phyloP scores from a whole-genome alignment of 1,140 invertebrate species.

The Drosophila jambulina region DNA sequence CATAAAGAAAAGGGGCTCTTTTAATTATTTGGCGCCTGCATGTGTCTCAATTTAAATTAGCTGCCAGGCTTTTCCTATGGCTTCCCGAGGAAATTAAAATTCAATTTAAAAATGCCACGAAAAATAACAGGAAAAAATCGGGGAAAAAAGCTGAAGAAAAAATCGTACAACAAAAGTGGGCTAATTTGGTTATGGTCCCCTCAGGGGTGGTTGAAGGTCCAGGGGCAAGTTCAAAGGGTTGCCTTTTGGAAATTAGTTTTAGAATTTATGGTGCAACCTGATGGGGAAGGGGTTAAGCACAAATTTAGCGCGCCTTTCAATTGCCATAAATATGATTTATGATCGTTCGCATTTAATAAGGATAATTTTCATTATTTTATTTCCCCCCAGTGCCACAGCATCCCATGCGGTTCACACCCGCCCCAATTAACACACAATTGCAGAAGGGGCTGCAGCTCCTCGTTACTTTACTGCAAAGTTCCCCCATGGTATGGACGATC shows the following conservation, averaged over 20 bases:
- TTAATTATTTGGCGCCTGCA: slow-evolving; percentile 82
- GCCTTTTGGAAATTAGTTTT: slow-evolving; percentile 72
- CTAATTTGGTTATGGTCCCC: slow-evolving; percentile 65
- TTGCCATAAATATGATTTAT: slow-evolving; percentile 84
- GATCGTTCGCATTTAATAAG: slow-evolving; percentile 75
- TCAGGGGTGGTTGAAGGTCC: slow-evolving; percentile 31
- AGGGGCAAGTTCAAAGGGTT: slow-evolving; percentile 72
- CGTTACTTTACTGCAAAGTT: background rate
- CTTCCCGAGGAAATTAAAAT: slow-evolving; percentile 71
- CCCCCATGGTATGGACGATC: background rate
- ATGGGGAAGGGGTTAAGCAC: background rate
- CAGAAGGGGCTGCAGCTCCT: slow-evolving; percentile 25
- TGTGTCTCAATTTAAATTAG: slow-evolving; percentile 84
- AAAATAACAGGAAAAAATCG: slow-evolving; percentile 60
- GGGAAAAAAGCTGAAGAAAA: slow-evolving; percentile 28
- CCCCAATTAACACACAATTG: slow-evolving; percentile 56
- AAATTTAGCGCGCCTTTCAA: slow-evolving; percentile 71
- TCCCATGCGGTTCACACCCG: slow-evolving; percentile 47
- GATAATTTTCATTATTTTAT: slow-evolving; percentile 65
- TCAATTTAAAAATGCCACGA: slow-evolving; percentile 82
- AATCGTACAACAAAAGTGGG: slow-evolving; percentile 69
- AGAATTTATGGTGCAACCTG: slow-evolving; percentile 62
- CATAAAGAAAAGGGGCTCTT: slow-evolving; percentile 53
- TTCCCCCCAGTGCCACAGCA: slow-evolving; percentile 17
- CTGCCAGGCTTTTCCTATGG: slow-evolving; percentile 51